Evolutionary conservation across 2,113 vertebrate genomes (phyloP), one percentile per base, ranked within the genome.

Genomic region (Thoracochromis brauschi): DNA sequence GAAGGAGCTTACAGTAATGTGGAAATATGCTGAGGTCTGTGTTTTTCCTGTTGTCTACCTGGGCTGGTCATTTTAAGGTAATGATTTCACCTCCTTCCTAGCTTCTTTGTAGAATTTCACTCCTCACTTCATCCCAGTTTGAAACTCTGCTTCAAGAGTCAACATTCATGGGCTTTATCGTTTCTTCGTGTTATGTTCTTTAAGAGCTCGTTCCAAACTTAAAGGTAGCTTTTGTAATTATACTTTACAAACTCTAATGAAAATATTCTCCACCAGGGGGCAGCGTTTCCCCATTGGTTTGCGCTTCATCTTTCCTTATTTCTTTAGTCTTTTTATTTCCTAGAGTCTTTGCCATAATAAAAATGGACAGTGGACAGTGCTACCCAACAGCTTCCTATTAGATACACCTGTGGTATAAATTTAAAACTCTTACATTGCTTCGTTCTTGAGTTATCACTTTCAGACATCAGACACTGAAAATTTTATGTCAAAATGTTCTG

Each of bases 401-500:
- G 0, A 65, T 35, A 65, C 17, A 65, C 60, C 17, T 5, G 6
- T 65, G 17, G 58, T 35, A 35, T 65, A 7, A 35, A 65, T 2
- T 8, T 65, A 65, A 35, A 65, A 65, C 17, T 12, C 31, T n/a
- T 35, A 0, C 60, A 35, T 65, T 3, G 1, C 60, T 65, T 38
- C 3, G 0, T 65, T 65, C 33, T n/a, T 38, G 4, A 65, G 17
- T 65, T 65, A 38, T 65, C 58, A 35, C 2, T 19, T 35, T 35
- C 31, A 63, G 29, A 35, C 57, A 10, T 60, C 57, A 60, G 26
- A 4, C 65, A 17, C 0, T 3, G 13, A 71, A 71, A 17, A 7
- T 40, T 0, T 45, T 0, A 24, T 42, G 21, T 0, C 21, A 2
- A 73, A 73, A 17, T 2, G 5, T 42, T 21, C 0, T 26, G 2